Conservation (phyloP, 2,797 vertebrate species). For the Anguilla obscura region DNA sequence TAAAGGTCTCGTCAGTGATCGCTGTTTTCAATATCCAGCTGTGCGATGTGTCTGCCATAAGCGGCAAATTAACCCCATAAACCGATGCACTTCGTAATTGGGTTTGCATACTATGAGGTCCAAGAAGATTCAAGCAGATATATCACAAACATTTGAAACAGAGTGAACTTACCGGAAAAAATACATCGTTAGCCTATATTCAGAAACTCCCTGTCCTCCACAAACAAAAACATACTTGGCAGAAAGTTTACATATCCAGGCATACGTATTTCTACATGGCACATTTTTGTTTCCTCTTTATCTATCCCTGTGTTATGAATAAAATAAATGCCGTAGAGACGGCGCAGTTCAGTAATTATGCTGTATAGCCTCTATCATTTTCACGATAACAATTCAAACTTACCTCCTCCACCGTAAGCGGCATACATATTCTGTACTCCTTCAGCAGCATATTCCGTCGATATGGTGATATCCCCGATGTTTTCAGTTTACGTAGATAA, state of each 20-base stretch:
- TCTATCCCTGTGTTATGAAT: not conserved
- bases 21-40: not conserved
- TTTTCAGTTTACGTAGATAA: constrained; percentile 21
- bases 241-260: not conserved
- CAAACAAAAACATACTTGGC: not conserved
- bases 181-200: not conserved
- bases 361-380: not conserved
- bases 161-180: not conserved
- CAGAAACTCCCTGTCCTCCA: not conserved
- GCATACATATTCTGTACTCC: constrained; percentile 98
- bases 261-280: not conserved
- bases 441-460: constrained; percentile 88
- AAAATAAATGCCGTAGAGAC: not conserved
- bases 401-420: constrained; percentile 95
- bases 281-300: not conserved
- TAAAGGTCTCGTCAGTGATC: not conserved
- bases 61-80: not conserved
- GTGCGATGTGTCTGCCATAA: not conserved
- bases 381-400: constrained; percentile 52
- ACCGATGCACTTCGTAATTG: not conserved
- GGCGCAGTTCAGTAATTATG: too few species aligned
- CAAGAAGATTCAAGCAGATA: not conserved
- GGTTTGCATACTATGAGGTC: not conserved
- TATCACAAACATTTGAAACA: not conserved
- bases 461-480: constrained; percentile 31